phyloP scores from a whole-genome alignment of 2,888 invertebrate species.

The Rhodophaea formosa region DNA sequence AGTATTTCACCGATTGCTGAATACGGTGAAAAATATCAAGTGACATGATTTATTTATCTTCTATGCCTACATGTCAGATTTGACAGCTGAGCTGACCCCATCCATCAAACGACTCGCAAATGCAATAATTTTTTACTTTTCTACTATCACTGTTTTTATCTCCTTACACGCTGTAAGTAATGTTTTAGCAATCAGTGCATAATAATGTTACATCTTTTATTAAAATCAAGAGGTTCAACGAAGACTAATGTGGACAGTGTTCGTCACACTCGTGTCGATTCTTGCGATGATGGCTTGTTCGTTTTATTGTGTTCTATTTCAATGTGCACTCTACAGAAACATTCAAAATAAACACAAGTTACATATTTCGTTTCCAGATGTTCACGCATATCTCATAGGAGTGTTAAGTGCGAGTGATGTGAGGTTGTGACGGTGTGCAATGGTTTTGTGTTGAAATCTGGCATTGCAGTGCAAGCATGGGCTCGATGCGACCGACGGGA shows the following conservation, averaged over 20 bases:
- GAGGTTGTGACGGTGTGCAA: slow-evolving; percentile 39
- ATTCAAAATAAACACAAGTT: slow-evolving; percentile 47
- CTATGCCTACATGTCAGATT: neutral
- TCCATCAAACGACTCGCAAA: slow-evolving; percentile 6
- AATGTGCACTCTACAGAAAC: slow-evolving; percentile 36
- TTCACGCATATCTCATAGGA: slow-evolving; percentile 43
- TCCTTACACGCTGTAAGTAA: slow-evolving; percentile 9
- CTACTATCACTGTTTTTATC: neutral
- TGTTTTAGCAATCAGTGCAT: neutral
- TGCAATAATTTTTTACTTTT: neutral
- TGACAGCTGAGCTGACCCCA: neutral
- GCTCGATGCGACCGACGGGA: slow-evolving; percentile 83
- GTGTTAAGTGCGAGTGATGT: slow-evolving; percentile 23
- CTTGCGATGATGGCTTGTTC: slow-evolving; percentile 37
- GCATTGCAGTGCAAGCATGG: slow-evolving; percentile 64
- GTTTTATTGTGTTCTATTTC: slow-evolving; percentile 65
- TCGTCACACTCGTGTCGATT: slow-evolving; percentile 6
- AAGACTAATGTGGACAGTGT: neutral
- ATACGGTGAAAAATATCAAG: too few relatives aligned
- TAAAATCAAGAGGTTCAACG: neutral
- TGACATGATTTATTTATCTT: too few relatives aligned
- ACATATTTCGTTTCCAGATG: slow-evolving; percentile 56
- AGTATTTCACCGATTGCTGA: too few relatives aligned
- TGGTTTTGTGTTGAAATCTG: slow-evolving; percentile 49
- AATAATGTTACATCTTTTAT: neutral